phyloP scores from a whole-genome alignment of 2,888 invertebrate species.

The Oegoconia quadripuncta region DNA sequence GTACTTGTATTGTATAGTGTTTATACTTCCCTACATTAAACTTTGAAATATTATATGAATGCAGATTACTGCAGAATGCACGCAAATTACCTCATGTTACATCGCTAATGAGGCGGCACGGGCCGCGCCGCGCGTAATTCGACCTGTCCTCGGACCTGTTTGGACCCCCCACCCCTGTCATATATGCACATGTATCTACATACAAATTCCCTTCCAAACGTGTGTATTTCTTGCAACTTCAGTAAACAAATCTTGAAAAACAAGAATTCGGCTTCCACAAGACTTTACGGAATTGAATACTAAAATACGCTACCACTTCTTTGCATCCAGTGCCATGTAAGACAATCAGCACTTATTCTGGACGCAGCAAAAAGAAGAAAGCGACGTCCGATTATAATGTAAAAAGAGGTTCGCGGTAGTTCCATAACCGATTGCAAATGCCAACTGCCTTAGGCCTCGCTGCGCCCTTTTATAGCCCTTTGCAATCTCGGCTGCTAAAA shows the following conservation, averaged over 20 bases:
- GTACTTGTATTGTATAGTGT: too few species aligned
- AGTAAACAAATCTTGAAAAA: not conserved
- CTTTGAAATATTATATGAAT: conserved; percentile 24
- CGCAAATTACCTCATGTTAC: conserved; percentile 39
- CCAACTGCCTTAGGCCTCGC: conserved; percentile 64
- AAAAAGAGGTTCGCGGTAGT: conserved; percentile 74
- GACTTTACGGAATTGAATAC: conserved; percentile 7
- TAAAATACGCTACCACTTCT: conserved; percentile 26
- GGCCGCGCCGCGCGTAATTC: conserved; percentile 48
- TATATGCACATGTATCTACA: conserved; percentile 12
- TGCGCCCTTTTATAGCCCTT: conserved; percentile 71
- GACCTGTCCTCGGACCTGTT: conserved; percentile 34
- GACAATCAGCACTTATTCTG: conserved; percentile 47
- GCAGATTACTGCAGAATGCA: conserved; percentile 26
- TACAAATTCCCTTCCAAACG: not conserved
- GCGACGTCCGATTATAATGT: conserved; percentile 72
- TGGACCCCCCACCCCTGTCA: conserved; percentile 23
- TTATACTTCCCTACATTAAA: conserved; percentile 8
- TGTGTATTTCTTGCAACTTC: not conserved
- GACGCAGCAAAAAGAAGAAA: conserved; percentile 55
- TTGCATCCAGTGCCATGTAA: conserved; percentile 50
- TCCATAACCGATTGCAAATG: conserved; percentile 79
- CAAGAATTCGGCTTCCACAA: conserved; percentile 3
- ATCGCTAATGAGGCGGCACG: conserved; percentile 65
- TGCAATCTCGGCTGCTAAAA: conserved; percentile 71